A percentile compares a stretch with the other conserved stretches of the same genome.
Conservation (phyloP, 2,797 vertebrate genomes). For the Myotis vivesi region DNA sequence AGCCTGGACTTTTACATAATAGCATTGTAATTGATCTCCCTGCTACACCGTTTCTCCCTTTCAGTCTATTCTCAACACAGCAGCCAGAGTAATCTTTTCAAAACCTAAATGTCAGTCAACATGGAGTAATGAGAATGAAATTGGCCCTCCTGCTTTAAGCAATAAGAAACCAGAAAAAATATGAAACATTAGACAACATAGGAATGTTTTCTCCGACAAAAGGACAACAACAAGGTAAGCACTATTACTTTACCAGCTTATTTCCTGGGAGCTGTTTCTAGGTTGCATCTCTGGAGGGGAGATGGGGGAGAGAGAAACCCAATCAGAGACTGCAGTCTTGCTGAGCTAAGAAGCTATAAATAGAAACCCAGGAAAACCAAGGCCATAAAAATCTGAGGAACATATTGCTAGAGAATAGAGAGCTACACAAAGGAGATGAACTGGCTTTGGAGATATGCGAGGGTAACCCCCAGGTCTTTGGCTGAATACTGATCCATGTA, state of each 20-base stretch:
- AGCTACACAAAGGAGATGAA: neutral
- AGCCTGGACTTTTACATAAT: neutral
- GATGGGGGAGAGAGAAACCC: neutral
- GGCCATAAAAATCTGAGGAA: neutral
- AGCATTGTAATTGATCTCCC: neutral
- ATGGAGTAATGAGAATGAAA: neutral
- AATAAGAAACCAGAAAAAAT: neutral
- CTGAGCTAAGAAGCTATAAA: neutral
- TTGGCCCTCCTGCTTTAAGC: neutral
- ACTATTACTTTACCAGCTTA: neutral
- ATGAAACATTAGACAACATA: neutral
- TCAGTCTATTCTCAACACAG: neutral
- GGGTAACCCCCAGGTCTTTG: neutral
- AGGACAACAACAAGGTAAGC: neutral
- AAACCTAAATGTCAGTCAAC: neutral
- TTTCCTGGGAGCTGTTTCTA: neutral
- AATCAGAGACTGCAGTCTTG: neutral
- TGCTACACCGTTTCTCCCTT: neutral
- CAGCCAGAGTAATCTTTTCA: neutral
- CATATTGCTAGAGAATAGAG: neutral
- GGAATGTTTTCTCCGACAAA: neutral
- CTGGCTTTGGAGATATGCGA: neutral
- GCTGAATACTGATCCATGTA: neutral
- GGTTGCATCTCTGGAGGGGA: neutral
- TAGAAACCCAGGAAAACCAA: neutral